These are phyloP conservation scores for Tragulus kanchil DNA, from an alignment of 2,113 vertebrate species.

Conservation along the genomic window DNA sequence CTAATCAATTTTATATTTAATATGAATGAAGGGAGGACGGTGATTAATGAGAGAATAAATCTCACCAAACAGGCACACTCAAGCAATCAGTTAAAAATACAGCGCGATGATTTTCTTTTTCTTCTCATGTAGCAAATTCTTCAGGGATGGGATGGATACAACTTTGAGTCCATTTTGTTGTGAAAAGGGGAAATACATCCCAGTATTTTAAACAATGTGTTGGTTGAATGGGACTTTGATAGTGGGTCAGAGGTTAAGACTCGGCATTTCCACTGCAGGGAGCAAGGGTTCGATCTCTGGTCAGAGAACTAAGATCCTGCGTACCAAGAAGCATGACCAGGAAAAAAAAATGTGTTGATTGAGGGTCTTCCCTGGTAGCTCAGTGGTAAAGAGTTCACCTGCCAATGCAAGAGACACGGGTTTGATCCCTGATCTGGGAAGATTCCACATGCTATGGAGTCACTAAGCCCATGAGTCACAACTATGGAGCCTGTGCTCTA, in stretches of 20 bases:
- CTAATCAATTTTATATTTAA: conserved; percentile 92
- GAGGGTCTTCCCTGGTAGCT: no score
- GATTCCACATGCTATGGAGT: no score
- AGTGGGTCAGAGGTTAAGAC: not conserved
- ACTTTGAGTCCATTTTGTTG: not conserved
- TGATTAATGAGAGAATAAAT: conserved; percentile 95
- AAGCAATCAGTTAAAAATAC: conserved; percentile 85
- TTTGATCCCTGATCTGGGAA: no score
- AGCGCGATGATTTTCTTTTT: conserved; percentile 58
- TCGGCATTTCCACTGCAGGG: not conserved
- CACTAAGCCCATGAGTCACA: no score
- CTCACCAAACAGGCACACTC: conserved; percentile 86
- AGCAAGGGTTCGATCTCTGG: not conserved
- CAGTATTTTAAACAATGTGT: not conserved
- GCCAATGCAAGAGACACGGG: no score
- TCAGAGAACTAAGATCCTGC: not conserved
- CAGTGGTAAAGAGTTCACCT: no score
- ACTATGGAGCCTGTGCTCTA: no score
- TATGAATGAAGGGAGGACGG: conserved; percentile 90
- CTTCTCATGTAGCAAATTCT: conserved; percentile 57
- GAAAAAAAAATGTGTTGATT: not conserved
- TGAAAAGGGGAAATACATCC: not conserved
- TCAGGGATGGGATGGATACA: not conserved
- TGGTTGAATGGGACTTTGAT: not conserved
- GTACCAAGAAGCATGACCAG: not conserved